These are phyloP conservation scores for Blennius ocellaris DNA, from an alignment of 2,113 vertebrate genomes.

Conservation along the genomic window DNA sequence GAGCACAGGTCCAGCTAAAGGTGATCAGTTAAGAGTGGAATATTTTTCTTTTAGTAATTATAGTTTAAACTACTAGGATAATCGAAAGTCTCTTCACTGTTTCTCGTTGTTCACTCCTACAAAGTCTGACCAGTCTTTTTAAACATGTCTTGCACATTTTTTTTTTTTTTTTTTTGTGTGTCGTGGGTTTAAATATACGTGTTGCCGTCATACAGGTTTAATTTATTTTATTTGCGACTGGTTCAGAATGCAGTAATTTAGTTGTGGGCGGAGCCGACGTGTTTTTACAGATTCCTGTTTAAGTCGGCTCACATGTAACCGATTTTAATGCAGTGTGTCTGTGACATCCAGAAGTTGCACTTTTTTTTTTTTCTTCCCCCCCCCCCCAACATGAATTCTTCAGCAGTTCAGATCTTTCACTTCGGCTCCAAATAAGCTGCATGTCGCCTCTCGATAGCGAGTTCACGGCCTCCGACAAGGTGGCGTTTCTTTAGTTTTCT, in stretches of 20 bases:
- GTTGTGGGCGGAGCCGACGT: conserved; percentile 53
- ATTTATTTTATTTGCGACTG: conserved; percentile 66
- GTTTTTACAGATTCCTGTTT: conserved; percentile 42
- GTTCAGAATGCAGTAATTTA: conserved; percentile 59
- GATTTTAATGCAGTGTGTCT: conserved; percentile 42
- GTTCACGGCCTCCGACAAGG: too few species aligned
- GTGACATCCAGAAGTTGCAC: conserved; percentile 36
- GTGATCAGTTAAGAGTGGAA: conserved; percentile 2
- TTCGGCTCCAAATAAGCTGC: conserved; percentile 27
- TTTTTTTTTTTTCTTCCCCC: not conserved
- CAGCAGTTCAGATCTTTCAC: conserved; percentile 36
- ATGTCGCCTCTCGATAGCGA: conserved; percentile 32
- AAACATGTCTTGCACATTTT: conserved; percentile 44
- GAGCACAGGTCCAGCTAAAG: conserved; percentile 24
- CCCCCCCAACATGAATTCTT: conserved; percentile 26
- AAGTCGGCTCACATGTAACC: conserved; percentile 37
- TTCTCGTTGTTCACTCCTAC: conserved; percentile 7
- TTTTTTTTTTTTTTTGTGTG: conserved; percentile 34
- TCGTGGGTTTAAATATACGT: conserved; percentile 46
- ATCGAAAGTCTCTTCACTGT: conserved; percentile 23
- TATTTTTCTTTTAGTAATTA: conserved; percentile 12
- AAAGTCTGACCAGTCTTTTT: conserved; percentile 5
- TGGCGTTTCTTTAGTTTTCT: not conserved
- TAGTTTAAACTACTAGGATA: conserved; percentile 20
- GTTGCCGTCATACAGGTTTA: conserved; percentile 42